Base-by-base conservation (phyloP, 2,888 invertebrate genomes). In the Halocaridina rubra region DNA sequence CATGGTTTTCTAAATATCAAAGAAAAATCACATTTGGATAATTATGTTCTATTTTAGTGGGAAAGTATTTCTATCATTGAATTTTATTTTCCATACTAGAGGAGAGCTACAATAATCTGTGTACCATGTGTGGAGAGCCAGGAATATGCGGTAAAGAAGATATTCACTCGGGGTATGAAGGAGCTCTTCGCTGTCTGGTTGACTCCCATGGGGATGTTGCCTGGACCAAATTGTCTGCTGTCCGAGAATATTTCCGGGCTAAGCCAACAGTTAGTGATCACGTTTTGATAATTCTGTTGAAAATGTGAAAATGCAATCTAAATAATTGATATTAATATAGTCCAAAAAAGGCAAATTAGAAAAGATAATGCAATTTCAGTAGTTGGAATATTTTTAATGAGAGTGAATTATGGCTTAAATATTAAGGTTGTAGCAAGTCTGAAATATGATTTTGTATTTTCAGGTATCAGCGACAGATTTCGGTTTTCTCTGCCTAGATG, bases 181-280 rank as follows among this genome's bases (percentile, higher is more conserved):
- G 97, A 0, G 96, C 97, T 0, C 92, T 97, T 69, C 92, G 94
- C 30, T 97, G 97, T 90, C 91, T 97, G 85, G 94, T 94, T 0
- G 94, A 95, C 89, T 95, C 95, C 88, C 94, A 94, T 1, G 97
- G 97, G 0, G 94, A 97, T 89, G 94, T 97, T 2, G 97, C 97
- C 16, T 96, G 96, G 92, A 96, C 95, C 16, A 96, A 96, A 91
- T 94, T 95, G 86, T 95, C 95, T 89, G 96, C 93, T 89, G 95
- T 96, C 57, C 93, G 94, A 89, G 94, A 95, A 90, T 95, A 95
- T 93, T 95, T 96, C 90, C 71, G 71, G 30, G 27, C 13, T 2
- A 82, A 46, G 64, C n/a, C 72, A 13, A 27, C 53, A 5, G 80
- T 74, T 32, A 71, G 72, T 71, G n/a, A n/a, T n/a, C n/a, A n/a